Percentiles rank a stretch among this genome's conserved stretches.
Evolutionary conservation across 2,797 vertebrate species (phyloP).

Genomic region (Periophthalmus magnuspinnatus): DNA sequence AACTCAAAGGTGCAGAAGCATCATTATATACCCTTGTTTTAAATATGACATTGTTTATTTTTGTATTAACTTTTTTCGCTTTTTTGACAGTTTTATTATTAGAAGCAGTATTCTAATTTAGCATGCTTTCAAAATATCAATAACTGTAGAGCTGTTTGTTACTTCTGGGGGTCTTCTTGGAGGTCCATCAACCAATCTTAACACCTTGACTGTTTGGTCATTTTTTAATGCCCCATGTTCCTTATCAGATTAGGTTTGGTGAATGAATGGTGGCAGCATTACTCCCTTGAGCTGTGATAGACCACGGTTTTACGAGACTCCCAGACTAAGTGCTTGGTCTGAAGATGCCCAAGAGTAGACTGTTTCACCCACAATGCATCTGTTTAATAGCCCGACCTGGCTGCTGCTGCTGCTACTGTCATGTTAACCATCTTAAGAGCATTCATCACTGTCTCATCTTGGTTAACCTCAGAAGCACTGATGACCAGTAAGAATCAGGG

Average conservation of each 20-base stretch:
- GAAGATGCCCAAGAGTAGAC: slow-evolving; percentile 3
- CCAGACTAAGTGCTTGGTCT: slow-evolving; percentile 14
- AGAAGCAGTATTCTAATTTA: no score
- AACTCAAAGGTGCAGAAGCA: background rate
- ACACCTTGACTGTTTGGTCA: slow-evolving; percentile 13
- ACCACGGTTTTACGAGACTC: slow-evolving; percentile 10
- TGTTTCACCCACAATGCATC: slow-evolving; percentile 18
- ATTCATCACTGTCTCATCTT: slow-evolving; percentile 42
- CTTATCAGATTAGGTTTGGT: slow-evolving; percentile 27
- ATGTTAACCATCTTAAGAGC: slow-evolving; percentile 46
- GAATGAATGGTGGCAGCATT: slow-evolving; percentile 36
- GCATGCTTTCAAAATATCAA: no score
- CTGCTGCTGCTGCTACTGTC: slow-evolving; percentile 41
- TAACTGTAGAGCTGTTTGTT: no score
- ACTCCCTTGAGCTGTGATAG: slow-evolving; percentile 19
- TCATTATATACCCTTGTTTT: no score
- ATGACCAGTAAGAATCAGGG: slow-evolving; percentile 10
- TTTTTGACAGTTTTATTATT: no score
- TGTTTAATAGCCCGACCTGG: slow-evolving; percentile 32
- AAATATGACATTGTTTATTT: no score
- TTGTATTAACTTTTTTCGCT: no score
- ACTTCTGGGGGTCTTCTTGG: no score
- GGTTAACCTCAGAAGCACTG: slow-evolving; percentile 15
- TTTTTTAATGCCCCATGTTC: slow-evolving; percentile 15
- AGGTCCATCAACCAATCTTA: slow-evolving; percentile 1